Conservation (phyloP, 2,797 vertebrate genomes). For the Steatocranus sp. region DNA sequence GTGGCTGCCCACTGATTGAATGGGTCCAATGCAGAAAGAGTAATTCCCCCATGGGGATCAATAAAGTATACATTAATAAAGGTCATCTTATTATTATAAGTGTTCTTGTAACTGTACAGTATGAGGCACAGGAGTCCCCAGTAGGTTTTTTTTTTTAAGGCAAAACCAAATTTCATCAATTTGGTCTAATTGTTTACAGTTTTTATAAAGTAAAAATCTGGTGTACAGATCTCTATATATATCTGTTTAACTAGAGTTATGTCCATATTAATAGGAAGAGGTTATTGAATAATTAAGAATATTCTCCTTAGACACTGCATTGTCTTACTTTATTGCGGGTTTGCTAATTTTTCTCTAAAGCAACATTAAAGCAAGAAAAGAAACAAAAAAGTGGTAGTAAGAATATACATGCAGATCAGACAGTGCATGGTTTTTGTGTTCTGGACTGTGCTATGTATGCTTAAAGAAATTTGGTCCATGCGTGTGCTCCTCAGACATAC, state of each 20-base stretch:
- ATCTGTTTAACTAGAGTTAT: neutral
- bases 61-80: neutral
- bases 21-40: neutral
- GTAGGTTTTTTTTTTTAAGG: neutral
- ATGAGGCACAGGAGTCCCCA: neutral
- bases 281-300: neutral
- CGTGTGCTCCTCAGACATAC: neutral
- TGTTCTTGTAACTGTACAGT: neutral
- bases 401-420: slow-evolving; percentile 24
- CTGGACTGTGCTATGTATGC: neutral
- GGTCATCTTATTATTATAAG: no score
- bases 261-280: neutral
- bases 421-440: neutral
- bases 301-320: neutral
- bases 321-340: neutral
- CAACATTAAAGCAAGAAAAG: neutral
- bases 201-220: neutral
- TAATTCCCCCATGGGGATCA: neutral
- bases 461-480: neutral
- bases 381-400: neutral
- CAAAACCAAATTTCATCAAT: neutral
- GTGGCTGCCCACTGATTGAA: neutral
- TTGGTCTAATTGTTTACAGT: neutral
- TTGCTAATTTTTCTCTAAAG: neutral
- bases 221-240: neutral